Percentiles rank a stretch among this genome's conserved stretches.
Evolutionary conservation across 2,888 invertebrate genomes (phyloP).

Genomic region (Clepsis dumicolana): DNA sequence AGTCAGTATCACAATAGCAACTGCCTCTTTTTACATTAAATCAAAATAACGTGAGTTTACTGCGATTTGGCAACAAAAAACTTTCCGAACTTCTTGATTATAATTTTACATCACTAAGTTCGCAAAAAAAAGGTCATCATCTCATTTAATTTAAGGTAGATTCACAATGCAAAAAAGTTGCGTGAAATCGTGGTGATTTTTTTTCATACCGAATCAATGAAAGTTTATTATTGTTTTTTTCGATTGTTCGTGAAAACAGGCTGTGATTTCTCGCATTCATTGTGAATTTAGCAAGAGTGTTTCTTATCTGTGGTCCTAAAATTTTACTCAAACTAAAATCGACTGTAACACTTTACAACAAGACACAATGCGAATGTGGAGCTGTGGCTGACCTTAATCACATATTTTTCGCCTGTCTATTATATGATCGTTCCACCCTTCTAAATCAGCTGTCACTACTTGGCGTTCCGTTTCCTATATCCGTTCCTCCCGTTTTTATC

Average conservation of each 20-base stretch:
- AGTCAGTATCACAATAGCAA: slow-evolving; percentile 62
- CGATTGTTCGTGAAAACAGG: neutral
- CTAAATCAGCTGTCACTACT: no score
- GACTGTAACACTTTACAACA: slow-evolving; percentile 1
- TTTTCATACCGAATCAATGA: neutral
- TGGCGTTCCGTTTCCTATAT: no score
- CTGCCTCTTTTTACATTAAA: slow-evolving; percentile 49
- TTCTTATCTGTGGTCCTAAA: neutral
- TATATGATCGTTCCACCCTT: no score
- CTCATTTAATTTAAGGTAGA: neutral
- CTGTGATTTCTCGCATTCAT: neutral
- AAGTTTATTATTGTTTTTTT: neutral
- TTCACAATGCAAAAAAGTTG: neutral
- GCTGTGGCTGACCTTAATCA: no score
- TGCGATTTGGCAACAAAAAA: neutral
- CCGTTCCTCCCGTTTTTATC: no score
- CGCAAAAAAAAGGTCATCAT: slow-evolving; percentile 16
- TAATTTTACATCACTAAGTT: slow-evolving; percentile 10
- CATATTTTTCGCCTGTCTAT: no score
- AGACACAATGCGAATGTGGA: no score
- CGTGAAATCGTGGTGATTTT: neutral
- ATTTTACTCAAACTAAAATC: slow-evolving; percentile 4
- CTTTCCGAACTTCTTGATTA: neutral
- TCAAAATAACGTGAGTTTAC: slow-evolving; percentile 9
- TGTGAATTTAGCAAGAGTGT: neutral